A percentile compares a stretch with the other conserved stretches of the same genome.
These are phyloP conservation scores for Popillia japonica DNA, from an alignment of 1,140 invertebrate genomes.

Conservation along the genomic window DNA sequence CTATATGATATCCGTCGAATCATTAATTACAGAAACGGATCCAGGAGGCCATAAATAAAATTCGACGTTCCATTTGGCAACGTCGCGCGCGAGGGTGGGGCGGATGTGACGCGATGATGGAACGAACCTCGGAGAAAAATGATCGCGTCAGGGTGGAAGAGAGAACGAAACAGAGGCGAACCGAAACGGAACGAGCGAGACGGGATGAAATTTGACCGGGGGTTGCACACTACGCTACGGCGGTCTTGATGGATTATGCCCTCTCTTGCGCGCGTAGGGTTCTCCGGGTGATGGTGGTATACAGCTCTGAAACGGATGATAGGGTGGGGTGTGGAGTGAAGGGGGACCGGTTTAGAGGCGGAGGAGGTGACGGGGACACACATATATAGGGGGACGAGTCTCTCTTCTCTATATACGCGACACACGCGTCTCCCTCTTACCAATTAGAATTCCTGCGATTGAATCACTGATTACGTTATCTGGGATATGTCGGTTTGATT, in stretches of 20 bases:
- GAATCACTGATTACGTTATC: slow-evolving; percentile 52
- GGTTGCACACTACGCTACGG: slow-evolving; percentile 53
- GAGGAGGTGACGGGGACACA: slow-evolving; percentile 35
- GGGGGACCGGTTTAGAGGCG: background rate
- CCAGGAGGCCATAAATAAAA: slow-evolving; percentile 61
- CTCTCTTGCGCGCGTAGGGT: slow-evolving; percentile 41
- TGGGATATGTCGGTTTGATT: slow-evolving; percentile 40
- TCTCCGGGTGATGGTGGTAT: slow-evolving; percentile 13
- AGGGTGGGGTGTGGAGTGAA: slow-evolving; percentile 28
- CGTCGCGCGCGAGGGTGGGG: slow-evolving; percentile 57
- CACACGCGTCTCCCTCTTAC: slow-evolving; percentile 56
- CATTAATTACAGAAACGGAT: slow-evolving; percentile 62
- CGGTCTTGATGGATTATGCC: slow-evolving; percentile 59
- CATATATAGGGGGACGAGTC: slow-evolving; percentile 36
- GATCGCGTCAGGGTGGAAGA: slow-evolving; percentile 57
- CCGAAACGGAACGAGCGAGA: slow-evolving; percentile 44
- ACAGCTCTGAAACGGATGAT: slow-evolving; percentile 34
- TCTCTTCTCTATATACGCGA: slow-evolving; percentile 46
- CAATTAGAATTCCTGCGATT: slow-evolving; percentile 60
- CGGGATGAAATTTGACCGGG: slow-evolving; percentile 52
- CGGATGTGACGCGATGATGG: slow-evolving; percentile 62
- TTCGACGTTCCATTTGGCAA: slow-evolving; percentile 62
- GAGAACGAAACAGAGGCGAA: slow-evolving; percentile 47
- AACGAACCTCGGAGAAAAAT: slow-evolving; percentile 61
- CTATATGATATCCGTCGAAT: slow-evolving; percentile 54